Evolutionary conservation across 2,797 vertebrate genomes (phyloP), one percentile per base, ranked within the genome.

Genomic region (Etheostoma nigrum): DNA sequence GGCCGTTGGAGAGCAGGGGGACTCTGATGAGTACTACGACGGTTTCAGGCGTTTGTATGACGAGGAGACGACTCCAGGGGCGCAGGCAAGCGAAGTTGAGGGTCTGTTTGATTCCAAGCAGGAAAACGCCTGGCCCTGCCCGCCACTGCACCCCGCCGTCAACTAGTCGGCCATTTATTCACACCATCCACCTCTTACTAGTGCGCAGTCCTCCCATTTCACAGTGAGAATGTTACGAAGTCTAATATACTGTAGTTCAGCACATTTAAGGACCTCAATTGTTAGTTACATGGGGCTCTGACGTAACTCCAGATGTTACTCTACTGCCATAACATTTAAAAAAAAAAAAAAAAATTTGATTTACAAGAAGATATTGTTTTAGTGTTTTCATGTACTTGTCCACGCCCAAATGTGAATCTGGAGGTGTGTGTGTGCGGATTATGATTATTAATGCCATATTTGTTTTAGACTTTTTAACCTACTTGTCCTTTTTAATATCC

Each of bases 1-100:
- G 0, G 25, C 59, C 0, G 0, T 36, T 6, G 1, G 55, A 0
- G 57, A 66, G 44, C 81, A 75, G 44, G 61, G 61, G 23, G 94
- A 94, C 61, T 25, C 54, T 0, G 94, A 95, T 0, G 95, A 95
- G 30, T 94, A 91, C 67, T 95, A 89, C 1, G 93, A 95, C 52
- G 95, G 95, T 42, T 94, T 96, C 21, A 11, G 85, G 54, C 74
- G 89, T 48, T 77, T 95, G 80, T 94, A 94, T 15, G 75, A 84
- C 0, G 95, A 96, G 80, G 91, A 87, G 59, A 45, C 0, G 6
- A 42, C 42, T 16, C 30, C 21, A 0, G 90, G 83, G 2, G 13
- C 7, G 0, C 84, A 81, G 25, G 77, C 54, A 10, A 68, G 6
- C 19, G 55, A 58, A 0, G 30, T 0, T 0, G n/a, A 40, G 4